Base-by-base conservation (phyloP, 2,888 invertebrate species). In the Xestia ashworthii region DNA sequence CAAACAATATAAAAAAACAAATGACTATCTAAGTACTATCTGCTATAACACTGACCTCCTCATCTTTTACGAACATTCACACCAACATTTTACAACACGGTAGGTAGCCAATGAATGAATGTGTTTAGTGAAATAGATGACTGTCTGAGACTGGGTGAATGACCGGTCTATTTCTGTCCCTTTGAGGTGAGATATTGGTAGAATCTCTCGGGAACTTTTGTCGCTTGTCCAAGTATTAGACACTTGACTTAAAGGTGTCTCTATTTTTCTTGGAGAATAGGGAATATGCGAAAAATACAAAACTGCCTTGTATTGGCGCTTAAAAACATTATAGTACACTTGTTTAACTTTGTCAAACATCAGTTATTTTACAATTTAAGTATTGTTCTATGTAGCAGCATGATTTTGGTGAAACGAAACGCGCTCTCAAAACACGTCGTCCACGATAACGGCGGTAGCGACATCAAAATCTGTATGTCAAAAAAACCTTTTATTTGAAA, bases 101-200 rank as follows among this genome's bases (percentile, higher is more conserved):
- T 81, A 76, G 64, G 55, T 46, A 74, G 25, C 71, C 46, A 87
- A 76, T 84, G 84, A 84, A 84, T 84, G 87, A 83, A 71, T 70
- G 67, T 74, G 72, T 70, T 75, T 70, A 74, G 82, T 88, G 44
- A 77, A 81, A 76, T 80, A 75, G 77, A 53, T 69, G 60, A 32
- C 53, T 68, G 76, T 74, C 71, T 75, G 66, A 41, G 50, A 44
- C 66, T 68, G 71, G 88, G 85, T 88, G 83, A 89, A 89, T 65
- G 90, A 89, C 90, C 89, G 69, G 53, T 78, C 89, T 88, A 89
- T 88, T 88, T 85, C 69, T 58, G 90, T 85, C 78, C 66, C 80
- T 88, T 88, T 84, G 87, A 89, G 85, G 85, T 88, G 87, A 80
- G 79, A 88, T 88, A 89, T 86, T 82, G 77, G 77, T 73, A 75